Evolutionary conservation across 2,797 vertebrate genomes (phyloP), one percentile per base, ranked within the genome.

Genomic region (Sebastes goodei): DNA sequence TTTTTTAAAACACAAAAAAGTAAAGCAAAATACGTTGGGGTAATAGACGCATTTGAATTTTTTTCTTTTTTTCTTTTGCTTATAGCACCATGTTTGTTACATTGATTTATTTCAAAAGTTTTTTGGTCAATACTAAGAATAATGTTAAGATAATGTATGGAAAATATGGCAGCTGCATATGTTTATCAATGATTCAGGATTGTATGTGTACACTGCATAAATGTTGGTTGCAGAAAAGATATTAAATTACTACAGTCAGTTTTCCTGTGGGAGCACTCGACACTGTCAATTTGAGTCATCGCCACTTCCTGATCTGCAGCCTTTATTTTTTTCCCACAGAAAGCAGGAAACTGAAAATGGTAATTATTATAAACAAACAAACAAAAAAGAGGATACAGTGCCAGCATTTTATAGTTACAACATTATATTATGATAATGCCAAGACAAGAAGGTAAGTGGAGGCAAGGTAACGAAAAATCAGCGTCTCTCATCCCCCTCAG

Each of bases 381-480:
- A 49, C 4, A 46, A 38, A 20, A 30, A 9, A 15, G 4, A 78
- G 2, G 6, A 10, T 20, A 21, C 4, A 10, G 15, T 14, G 35
- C 4, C n/a, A 56, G 35, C 10, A 20, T 38, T 62, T 71, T 60
- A 72, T 30, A 70, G 27, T 73, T 9, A 71, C n/a, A 60, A 46
- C 10, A 29, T 35, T n/a, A 10, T 67, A 21, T 56, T 7, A 74
- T 32, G 27, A 61, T 72, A 74, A 77, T 64, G 33, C n/a, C 10
- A 38, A 67, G 57, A 69, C 74, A 72, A 74, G 74, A 2, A 62
- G 30, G 10, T 30, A 59, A 59, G 55, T 55, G 35, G 59, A 76
- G 6, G 4, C 15, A 57, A 76, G 27, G 59, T 53, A 69, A 70
- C 2, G 23, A 80, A 80, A 80, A 78, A 49, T 74, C 74, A 35